Evolutionary conservation across 2,888 invertebrate species (phyloP).

Genomic region (Ochropleura plecta): DNA sequence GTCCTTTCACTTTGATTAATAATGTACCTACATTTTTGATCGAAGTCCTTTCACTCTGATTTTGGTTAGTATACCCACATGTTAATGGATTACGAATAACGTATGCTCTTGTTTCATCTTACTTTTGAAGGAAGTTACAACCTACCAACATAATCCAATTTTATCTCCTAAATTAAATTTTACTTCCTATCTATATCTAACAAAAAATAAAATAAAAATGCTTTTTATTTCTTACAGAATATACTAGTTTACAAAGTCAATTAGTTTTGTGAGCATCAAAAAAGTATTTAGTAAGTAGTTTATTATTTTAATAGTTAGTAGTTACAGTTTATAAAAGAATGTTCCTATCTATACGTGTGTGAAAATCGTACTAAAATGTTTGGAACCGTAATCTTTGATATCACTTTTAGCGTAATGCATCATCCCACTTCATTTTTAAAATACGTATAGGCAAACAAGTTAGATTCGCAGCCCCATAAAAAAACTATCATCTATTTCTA

Average conservation of each 20-base stretch:
- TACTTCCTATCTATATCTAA: neutral
- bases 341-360: neutral
- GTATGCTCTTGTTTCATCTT: neutral
- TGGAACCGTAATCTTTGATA: neutral
- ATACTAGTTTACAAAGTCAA: too few relatives aligned
- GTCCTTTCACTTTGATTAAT: too few relatives aligned
- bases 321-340: too few relatives aligned
- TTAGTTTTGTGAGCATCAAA: too few relatives aligned
- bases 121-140: too few relatives aligned
- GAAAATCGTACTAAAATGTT: neutral
- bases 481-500: constrained; percentile 9
- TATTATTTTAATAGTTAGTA: too few relatives aligned
- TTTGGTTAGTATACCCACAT: neutral
- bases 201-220: too few relatives aligned
- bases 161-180: too few relatives aligned
- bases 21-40: too few relatives aligned
- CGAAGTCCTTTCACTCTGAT: neutral
- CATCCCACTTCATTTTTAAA: constrained; percentile 7
- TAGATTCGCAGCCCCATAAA: neutral
- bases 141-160: neutral
- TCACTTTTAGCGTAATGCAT: neutral
- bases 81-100: neutral
- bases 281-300: too few relatives aligned
- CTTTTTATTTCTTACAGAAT: too few relatives aligned
- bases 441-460: neutral